Evolutionary conservation across 2,797 vertebrate genomes (phyloP).

Genomic region (Coccyzus lansbergi): DNA sequence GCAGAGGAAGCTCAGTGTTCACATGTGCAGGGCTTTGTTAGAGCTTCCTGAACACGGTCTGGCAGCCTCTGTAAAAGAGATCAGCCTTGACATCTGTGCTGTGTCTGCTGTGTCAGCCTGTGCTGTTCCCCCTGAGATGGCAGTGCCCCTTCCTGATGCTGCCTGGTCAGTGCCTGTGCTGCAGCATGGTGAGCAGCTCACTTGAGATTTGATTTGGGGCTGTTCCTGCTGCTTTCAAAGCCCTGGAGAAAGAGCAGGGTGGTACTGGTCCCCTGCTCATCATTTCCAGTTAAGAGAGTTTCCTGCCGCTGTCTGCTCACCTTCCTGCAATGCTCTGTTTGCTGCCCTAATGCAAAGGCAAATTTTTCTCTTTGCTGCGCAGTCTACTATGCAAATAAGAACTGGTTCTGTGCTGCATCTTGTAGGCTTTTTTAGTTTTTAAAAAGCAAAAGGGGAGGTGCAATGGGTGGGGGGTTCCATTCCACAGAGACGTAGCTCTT

Average conservation of each 20-base stretch:
- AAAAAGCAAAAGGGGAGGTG: too few relatives aligned
- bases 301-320: neutral
- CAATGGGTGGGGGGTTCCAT: neutral
- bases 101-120: neutral
- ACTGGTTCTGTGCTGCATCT: neutral
- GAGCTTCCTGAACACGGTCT: neutral
- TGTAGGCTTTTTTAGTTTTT: neutral
- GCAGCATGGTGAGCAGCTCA: neutral
- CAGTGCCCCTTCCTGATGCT: neutral
- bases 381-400: neutral
- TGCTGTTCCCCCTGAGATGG: rapidly evolving
- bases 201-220: neutral
- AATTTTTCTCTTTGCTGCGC: neutral
- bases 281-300: neutral
- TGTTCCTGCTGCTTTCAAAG: neutral
- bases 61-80: neutral
- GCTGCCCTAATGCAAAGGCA: neutral
- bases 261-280: neutral
- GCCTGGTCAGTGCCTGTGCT: neutral
- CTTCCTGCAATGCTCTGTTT: neutral
- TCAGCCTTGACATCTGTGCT: neutral
- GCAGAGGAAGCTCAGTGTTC: neutral
- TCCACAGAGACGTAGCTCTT: neutral
- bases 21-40: neutral
- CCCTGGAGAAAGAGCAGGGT: neutral